phyloP scores from a whole-genome alignment of 2,113 vertebrate genomes.

The Helogale parvula region DNA sequence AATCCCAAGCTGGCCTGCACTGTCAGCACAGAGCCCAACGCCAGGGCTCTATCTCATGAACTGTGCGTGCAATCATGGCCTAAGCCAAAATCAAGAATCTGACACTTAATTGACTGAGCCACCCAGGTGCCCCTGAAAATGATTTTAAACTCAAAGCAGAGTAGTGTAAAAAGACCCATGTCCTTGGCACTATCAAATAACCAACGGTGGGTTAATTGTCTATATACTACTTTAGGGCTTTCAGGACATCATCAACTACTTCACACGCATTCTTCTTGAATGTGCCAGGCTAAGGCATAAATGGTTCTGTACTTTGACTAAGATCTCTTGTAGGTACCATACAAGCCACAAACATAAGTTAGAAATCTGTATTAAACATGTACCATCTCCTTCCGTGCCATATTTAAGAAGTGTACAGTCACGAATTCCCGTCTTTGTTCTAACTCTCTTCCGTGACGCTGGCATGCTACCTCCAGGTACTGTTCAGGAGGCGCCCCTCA shows the following conservation, averaged over 20 bases:
- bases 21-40: no score
- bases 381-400: background rate
- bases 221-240: conserved; percentile 13
- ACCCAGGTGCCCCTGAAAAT: background rate
- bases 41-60: no score
- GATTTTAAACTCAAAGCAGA: conserved; percentile 55
- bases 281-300: background rate
- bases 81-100: no score
- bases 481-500: background rate
- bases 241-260: background rate
- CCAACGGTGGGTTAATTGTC: conserved; percentile 5
- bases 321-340: background rate
- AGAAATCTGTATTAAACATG: conserved; percentile 24
- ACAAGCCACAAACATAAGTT: background rate
- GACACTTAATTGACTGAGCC: no score
- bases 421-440: background rate
- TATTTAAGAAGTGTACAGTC: background rate
- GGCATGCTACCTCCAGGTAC: background rate
- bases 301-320: background rate
- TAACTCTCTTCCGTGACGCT: background rate
- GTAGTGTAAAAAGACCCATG: background rate
- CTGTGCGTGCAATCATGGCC: no score
- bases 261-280: background rate
- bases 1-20: no score
- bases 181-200: conserved; percentile 14